Evolutionary conservation across 2,113 vertebrate species (phyloP).

Genomic region (Dicentrarchus labrax): DNA sequence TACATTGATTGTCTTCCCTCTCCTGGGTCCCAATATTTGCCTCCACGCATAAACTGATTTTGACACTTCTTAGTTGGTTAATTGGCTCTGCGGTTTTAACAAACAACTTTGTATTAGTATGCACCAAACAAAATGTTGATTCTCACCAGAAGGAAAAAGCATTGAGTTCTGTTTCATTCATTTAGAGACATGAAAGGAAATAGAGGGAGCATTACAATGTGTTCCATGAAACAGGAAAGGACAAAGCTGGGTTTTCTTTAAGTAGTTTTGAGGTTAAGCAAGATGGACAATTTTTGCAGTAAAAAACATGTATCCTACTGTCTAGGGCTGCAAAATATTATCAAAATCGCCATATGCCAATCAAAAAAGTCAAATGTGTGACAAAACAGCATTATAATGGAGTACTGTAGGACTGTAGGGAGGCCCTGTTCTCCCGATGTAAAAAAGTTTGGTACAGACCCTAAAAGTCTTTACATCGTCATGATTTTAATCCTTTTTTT

Average conservation of each 20-base stretch:
- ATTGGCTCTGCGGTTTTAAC: slow-evolving; percentile 41
- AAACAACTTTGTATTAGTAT: slow-evolving; percentile 35
- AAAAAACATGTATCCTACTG: too few relatives aligned
- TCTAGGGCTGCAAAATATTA: too few relatives aligned
- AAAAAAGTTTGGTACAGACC: too few relatives aligned
- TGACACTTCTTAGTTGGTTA: slow-evolving; percentile 61
- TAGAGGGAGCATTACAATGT: neutral
- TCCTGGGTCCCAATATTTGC: slow-evolving; percentile 47
- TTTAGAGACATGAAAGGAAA: slow-evolving; percentile 6
- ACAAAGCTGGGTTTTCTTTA: neutral
- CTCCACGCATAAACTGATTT: slow-evolving; percentile 36
- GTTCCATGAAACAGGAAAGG: neutral
- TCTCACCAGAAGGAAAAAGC: neutral
- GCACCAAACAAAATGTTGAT: slow-evolving; percentile 21
- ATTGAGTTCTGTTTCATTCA: neutral
- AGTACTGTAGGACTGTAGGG: too few relatives aligned
- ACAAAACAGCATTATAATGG: too few relatives aligned
- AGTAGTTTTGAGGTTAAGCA: neutral
- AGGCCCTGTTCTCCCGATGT: too few relatives aligned
- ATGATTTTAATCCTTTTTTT: too few relatives aligned
- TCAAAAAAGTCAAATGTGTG: too few relatives aligned
- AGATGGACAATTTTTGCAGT: neutral
- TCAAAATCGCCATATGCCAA: too few relatives aligned
- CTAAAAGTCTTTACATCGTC: too few relatives aligned
- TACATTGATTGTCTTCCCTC: slow-evolving; percentile 31